A percentile compares a stretch with the other conserved stretches of the same genome.
Conservation (phyloP, 2,113 vertebrate genomes). For the Thymallus thymallus region DNA sequence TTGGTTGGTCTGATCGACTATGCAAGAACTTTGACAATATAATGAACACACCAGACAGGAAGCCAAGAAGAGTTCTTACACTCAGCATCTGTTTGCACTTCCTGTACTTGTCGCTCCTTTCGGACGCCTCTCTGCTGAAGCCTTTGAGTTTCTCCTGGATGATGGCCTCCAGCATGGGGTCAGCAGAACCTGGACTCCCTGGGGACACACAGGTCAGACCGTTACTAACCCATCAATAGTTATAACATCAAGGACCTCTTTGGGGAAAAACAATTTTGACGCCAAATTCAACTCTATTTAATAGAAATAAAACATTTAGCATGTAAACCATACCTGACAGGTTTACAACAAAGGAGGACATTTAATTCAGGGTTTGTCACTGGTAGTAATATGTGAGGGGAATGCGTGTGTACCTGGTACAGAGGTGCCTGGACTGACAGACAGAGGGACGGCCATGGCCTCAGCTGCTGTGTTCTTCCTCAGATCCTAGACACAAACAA, state of each 20-base stretch:
- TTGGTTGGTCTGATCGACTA: too few relatives aligned
- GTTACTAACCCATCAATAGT: background rate
- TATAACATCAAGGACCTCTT: too few relatives aligned
- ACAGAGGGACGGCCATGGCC: conserved; percentile 50
- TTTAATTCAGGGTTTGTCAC: too few relatives aligned
- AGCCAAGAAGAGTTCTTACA: conserved; percentile 72
- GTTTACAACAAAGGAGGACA: too few relatives aligned
- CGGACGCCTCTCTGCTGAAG: conserved; percentile 87
- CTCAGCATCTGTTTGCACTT: conserved; percentile 91
- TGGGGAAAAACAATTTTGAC: background rate
- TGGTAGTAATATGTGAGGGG: background rate
- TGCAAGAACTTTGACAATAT: too few relatives aligned
- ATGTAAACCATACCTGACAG: too few relatives aligned
- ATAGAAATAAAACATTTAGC: too few relatives aligned
- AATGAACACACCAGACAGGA: too few relatives aligned
- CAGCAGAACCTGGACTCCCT: conserved; percentile 80
- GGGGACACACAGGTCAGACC: conserved; percentile 23
- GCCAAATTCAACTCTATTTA: too few relatives aligned
- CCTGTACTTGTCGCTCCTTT: conserved; percentile 91
- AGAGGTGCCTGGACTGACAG: conserved; percentile 72
- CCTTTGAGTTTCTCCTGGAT: conserved; percentile 87
- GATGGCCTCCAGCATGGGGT: conserved; percentile 81
- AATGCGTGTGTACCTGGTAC: conserved; percentile 63
- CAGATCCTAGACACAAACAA: conserved; percentile 45
- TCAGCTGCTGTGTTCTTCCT: conserved; percentile 69